A percentile compares a stretch with the other conserved stretches of the same genome.
These are phyloP conservation scores for Clivina fossor DNA, from an alignment of 2,888 invertebrate genomes.

Conservation along the genomic window DNA sequence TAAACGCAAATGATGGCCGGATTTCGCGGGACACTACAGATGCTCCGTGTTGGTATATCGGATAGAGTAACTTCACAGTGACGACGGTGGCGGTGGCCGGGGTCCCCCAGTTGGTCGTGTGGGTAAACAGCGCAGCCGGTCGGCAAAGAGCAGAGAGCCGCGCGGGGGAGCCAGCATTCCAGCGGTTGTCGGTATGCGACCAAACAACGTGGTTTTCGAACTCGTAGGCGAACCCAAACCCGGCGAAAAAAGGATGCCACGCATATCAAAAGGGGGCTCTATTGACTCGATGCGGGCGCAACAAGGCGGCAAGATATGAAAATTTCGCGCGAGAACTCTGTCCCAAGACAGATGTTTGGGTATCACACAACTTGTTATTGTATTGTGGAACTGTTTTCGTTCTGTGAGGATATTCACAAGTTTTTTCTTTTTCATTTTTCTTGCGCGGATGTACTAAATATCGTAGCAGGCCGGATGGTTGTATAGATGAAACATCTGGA, in stretches of 20 bases:
- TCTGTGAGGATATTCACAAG: conserved; percentile 11
- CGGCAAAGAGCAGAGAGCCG: conserved; percentile 22
- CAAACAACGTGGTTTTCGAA: conserved; percentile 27
- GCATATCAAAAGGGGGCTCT: background rate
- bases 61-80: too few relatives aligned
- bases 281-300: background rate
- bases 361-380: conserved; percentile 19
- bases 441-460: conserved; percentile 8
- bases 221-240: conserved; percentile 4
- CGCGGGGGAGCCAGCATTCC: conserved; percentile 38
- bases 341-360: too few relatives aligned
- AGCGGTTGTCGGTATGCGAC: conserved; percentile 39
- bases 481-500: conserved; percentile 28
- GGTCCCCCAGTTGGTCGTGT: too few relatives aligned
- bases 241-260: background rate
- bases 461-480: conserved; percentile 1
- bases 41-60: too few relatives aligned
- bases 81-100: too few relatives aligned
- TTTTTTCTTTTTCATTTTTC: conserved; percentile 4
- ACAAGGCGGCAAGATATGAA: background rate
- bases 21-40: too few relatives aligned
- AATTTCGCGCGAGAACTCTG: conserved; percentile 22
- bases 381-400: conserved; percentile 1
- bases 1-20: too few relatives aligned
- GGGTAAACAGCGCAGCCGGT: conserved; percentile 18